A percentile compares a stretch with the other conserved stretches of the same genome.
phyloP scores from a whole-genome alignment of 2,113 vertebrate genomes.

The Leptodactylus fuscus region DNA sequence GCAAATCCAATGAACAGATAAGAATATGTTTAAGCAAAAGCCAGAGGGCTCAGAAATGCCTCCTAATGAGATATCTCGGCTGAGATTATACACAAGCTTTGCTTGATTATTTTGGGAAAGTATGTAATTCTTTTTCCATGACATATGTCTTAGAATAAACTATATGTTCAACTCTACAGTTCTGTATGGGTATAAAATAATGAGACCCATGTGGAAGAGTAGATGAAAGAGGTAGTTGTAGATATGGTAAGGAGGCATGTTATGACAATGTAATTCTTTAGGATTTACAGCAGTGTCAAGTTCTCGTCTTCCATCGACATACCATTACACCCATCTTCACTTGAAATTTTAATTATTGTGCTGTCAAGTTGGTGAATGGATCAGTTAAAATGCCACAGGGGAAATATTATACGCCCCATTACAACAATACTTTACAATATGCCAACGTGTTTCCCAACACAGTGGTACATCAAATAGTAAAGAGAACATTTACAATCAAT shows the following conservation, averaged over 20 bases:
- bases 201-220: neutral
- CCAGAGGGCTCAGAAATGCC: conserved; percentile 50
- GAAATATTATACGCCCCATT: neutral
- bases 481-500: no score
- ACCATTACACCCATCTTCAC: conserved; percentile 13
- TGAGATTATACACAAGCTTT: conserved; percentile 21
- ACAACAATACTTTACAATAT: neutral
- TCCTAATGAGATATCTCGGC: conserved; percentile 35
- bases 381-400: neutral
- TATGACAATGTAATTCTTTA: conserved; percentile 25
- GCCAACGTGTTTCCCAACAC: neutral
- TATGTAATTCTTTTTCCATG: conserved; percentile 38
- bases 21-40: conserved; percentile 41
- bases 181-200: conserved; percentile 11
- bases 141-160: conserved; percentile 22
- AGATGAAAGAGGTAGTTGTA: neutral
- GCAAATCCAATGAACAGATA: conserved; percentile 44
- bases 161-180: neutral
- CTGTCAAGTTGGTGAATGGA: conserved; percentile 1
- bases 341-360: conserved; percentile 10
- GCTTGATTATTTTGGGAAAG: conserved; percentile 15
- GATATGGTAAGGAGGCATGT: neutral
- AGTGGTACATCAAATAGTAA: neutral
- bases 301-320: neutral
- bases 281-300: conserved; percentile 30